phyloP scores from a whole-genome alignment of 1,140 invertebrate genomes.

The Sarcophaga bullata region DNA sequence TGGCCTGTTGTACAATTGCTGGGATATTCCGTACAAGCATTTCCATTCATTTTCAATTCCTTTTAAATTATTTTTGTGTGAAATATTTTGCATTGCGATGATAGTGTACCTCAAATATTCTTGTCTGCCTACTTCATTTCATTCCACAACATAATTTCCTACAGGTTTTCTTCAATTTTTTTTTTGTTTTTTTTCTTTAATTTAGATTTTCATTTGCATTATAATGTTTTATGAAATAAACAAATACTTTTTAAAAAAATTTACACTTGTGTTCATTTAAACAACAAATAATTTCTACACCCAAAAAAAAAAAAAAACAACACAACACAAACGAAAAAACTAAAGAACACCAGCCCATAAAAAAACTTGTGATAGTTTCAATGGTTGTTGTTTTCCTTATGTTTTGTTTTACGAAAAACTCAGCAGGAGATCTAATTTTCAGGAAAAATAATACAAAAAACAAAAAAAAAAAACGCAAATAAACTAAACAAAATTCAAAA shows the following conservation, averaged over 20 bases:
- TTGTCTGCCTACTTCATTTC: too few relatives aligned
- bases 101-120: too few relatives aligned
- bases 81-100: background rate
- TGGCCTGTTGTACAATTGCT: too few relatives aligned
- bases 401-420: constrained; percentile 20
- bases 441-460: too few relatives aligned
- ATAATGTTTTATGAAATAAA: constrained; percentile 35
- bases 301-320: background rate
- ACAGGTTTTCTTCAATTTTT: too few relatives aligned
- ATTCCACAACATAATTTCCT: too few relatives aligned
- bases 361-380: constrained; percentile 3
- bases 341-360: background rate
- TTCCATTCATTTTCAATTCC: too few relatives aligned
- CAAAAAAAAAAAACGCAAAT: too few relatives aligned
- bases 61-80: background rate
- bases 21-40: too few relatives aligned
- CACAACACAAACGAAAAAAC: background rate
- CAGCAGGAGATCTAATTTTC: constrained; percentile 37
- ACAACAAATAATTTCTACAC: background rate
- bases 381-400: background rate
- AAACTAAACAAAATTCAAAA: background rate
- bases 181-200: background rate
- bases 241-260: constrained; percentile 29
- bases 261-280: constrained; percentile 24
- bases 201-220: background rate